Evolutionary conservation across 2,113 vertebrate genomes (phyloP).

Genomic region (rat (Rattus norvegicus)): DNA sequence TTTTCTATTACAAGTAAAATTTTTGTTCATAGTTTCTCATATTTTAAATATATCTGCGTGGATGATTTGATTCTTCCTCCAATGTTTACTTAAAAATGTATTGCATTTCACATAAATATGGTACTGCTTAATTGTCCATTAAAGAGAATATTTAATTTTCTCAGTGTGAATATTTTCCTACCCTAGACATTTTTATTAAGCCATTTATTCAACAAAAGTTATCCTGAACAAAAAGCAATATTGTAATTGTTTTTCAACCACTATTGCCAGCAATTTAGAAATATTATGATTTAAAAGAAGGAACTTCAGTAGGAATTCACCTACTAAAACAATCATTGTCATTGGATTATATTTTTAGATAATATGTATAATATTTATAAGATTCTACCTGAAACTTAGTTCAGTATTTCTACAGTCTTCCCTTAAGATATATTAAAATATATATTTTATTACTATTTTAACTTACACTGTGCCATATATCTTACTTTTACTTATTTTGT

Average conservation of each 20-base stretch:
- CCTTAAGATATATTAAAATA: not conserved
- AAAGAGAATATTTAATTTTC: slow-evolving; percentile 70
- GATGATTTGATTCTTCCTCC: slow-evolving; percentile 52
- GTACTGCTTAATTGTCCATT: slow-evolving; percentile 71
- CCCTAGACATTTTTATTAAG: slow-evolving; percentile 74
- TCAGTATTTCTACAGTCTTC: slow-evolving; percentile 8
- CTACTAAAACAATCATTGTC: not conserved
- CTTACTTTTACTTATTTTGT: not conserved
- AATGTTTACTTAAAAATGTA: slow-evolving; percentile 57
- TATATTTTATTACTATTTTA: slow-evolving; percentile 51
- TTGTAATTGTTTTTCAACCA: slow-evolving; percentile 48
- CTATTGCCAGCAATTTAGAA: slow-evolving; percentile 45
- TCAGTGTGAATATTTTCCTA: slow-evolving; percentile 61
- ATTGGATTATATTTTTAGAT: slow-evolving; percentile 46
- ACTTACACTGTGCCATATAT: not conserved
- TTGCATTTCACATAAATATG: slow-evolving; percentile 55
- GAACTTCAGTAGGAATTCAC: slow-evolving; percentile 2
- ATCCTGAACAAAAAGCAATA: not conserved
- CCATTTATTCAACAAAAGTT: slow-evolving; percentile 65
- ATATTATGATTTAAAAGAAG: not conserved
- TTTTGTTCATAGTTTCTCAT: not conserved
- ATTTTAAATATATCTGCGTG: slow-evolving; percentile 44
- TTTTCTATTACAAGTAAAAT: slow-evolving; percentile 48
- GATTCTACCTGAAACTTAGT: not conserved
- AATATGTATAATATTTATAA: slow-evolving; percentile 2